Conservation (phyloP, 1,140 invertebrate species). For the Campoletis sonorensis region DNA sequence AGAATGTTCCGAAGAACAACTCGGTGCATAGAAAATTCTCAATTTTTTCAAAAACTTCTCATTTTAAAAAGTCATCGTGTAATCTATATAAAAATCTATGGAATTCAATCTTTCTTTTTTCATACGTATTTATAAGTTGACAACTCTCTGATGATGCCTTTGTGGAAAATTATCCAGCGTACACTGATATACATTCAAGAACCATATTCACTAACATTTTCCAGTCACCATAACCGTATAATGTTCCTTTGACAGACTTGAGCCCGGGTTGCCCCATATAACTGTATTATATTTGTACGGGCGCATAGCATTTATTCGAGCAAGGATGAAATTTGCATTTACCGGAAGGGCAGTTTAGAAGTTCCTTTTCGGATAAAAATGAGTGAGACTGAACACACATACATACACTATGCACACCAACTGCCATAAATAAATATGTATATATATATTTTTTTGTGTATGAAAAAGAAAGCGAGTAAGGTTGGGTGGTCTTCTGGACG, state of each 20-base stretch:
- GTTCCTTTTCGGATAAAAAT: constrained; percentile 38
- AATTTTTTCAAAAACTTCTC: background rate
- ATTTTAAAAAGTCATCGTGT: background rate
- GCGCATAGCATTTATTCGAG: constrained; percentile 30
- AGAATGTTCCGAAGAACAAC: no score
- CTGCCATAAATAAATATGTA: no score
- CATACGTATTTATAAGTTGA: no score
- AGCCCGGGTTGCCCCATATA: background rate
- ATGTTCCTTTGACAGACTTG: constrained; percentile 27
- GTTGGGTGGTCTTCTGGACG: constrained; percentile 47
- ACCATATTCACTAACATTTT: background rate
- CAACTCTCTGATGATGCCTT: no score
- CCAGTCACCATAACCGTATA: background rate
- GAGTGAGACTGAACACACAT: background rate
- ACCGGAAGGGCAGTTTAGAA: constrained; percentile 63
- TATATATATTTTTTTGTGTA: background rate
- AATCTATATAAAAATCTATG: no score
- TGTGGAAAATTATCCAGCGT: no score
- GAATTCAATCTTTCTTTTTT: no score
- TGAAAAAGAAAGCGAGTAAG: constrained; percentile 6
- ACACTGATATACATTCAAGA: background rate
- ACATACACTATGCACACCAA: background rate
- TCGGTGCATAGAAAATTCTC: background rate
- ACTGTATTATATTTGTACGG: constrained; percentile 38
- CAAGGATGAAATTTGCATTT: constrained; percentile 60